Evolutionary conservation across 2,888 invertebrate genomes (phyloP), one percentile per base, ranked within the genome.

Genomic region (Andrena camellia): DNA sequence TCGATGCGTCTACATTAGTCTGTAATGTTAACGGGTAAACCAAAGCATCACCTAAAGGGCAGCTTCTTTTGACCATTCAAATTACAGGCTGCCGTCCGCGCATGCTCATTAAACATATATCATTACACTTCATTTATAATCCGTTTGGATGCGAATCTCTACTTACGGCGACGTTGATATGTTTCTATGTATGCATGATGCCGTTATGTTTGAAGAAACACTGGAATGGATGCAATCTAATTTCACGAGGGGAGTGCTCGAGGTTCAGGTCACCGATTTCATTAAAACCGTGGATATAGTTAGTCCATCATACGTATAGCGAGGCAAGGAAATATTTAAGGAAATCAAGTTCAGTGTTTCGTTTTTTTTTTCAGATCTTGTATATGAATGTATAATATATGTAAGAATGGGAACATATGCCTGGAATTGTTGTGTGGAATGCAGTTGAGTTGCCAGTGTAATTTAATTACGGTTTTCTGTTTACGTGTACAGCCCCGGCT

Each of bases 1-100:
- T 74, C 83, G 66, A 79, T 85, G 86, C 77, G 73, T 83, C 76
- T 77, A 74, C 85, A 54, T 85, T 78, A 81, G 77, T 63, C 64
- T 52, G 76, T 72, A 80, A 82, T 78, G 75, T 64, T 69, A 42
- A 68, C 72, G 68, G 35, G 57, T 52, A 57, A 69, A 69, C 57
- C 57, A 68, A 75, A 63, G 66, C 73, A 84, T 84, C 84, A 64
- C 77, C 80, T 73, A 84, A 80, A 80, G 84, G 77, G 77, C 77
- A 62, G 79, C 67, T 74, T 74, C 78, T 77, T 84, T 81, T 52
- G 84, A 77, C 67, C 64, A 84, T 84, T 84, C 76, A 76, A 72
- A 84, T 84, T 84, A 80, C 66, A 80, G 62, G 72, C 73, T 77
- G 76, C 78, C 54, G 83, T 66, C 50, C 66, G 48, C 66, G 73